Percentiles rank a stretch among this genome's conserved stretches.
These are phyloP conservation scores for Drosophila colorata DNA, from an alignment of 2,888 invertebrate genomes.

Conservation along the genomic window DNA sequence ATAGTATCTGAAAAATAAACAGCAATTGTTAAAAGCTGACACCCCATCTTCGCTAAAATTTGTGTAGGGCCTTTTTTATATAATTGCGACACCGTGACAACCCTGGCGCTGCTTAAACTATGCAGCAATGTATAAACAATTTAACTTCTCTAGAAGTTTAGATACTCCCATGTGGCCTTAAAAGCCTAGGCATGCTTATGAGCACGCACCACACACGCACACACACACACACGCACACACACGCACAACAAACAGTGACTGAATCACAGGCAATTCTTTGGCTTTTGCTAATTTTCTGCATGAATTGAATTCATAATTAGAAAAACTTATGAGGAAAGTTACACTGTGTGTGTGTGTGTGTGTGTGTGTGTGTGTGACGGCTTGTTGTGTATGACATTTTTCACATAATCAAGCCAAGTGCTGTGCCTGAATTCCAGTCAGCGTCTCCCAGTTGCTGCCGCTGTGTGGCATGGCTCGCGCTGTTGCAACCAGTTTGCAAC, in stretches of 20 bases:
- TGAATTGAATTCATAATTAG: conserved; percentile 82
- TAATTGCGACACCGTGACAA: conserved; percentile 1
- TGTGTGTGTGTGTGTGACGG: conserved; percentile 20
- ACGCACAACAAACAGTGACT: conserved; percentile 21
- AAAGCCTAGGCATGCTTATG: conserved; percentile 30
- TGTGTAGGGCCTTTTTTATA: too few species aligned
- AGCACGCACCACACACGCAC: conserved; percentile 5
- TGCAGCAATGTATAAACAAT: conserved; percentile 1
- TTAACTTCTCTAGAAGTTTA: conserved; percentile 3
- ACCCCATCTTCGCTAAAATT: too few species aligned
- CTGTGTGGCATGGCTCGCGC: conserved; percentile 62
- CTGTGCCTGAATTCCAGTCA: conserved; percentile 76
- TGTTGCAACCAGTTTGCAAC: conserved; percentile 30
- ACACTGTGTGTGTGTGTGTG: conserved; percentile 10
- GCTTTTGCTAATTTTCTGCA: conserved; percentile 79
- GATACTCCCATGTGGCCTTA: conserved; percentile 15
- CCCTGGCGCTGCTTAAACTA: conserved; percentile 1
- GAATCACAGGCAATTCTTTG: conserved; percentile 58
- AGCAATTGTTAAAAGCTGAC: too few species aligned
- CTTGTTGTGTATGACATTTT: conserved; percentile 76
- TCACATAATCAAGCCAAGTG: conserved; percentile 80
- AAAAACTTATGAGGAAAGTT: conserved; percentile 49
- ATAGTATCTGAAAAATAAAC: too few species aligned
- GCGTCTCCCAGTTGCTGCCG: conserved; percentile 47
- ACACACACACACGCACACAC: conserved; percentile 4